Evolutionary conservation across 2,113 vertebrate species (phyloP), one percentile per base, ranked within the genome.

Genomic region (Speoplatyrhinus poulsoni): DNA sequence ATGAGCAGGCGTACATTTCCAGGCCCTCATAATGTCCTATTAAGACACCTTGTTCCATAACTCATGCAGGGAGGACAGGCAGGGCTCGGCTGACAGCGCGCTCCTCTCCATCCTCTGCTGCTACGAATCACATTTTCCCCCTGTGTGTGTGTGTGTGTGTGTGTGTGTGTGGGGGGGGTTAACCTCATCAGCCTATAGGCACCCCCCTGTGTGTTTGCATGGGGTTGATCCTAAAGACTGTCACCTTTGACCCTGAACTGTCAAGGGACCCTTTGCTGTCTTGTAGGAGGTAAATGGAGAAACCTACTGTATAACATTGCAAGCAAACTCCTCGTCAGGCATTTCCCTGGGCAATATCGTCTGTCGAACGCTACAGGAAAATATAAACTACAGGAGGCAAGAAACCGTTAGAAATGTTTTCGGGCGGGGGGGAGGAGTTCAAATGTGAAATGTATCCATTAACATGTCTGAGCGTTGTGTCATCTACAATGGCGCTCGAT

Each of bases 41-140:
- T 78, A 72, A 64, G 76, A 69, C 69, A 68, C 61, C 71, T 70
- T 16, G 73, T 77, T 61, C 70, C 69, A 76, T 82, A 82, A 83
- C 70, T 79, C 76, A 77, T 65, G 15, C 4, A 4, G 6, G 57
- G 65, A 83, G 58, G 75, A 77, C 79, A 72, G 71, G 83, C 33
- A 47, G 75, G 80, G 73, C 75, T 67, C 80, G 71, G 86, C 76
- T 78, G 78, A 90, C 77, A 73, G 73, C 66, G 64, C 46, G 13
- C 69, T 72, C 65, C 15, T 64, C 50, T 55, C 70, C 75, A 59
- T 73, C 81, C 70, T 72, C 60, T 67, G 69, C 12, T 53, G 7
- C 15, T 49, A 16, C 13, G 47, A 66, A 65, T 88, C 82, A 83
- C 70, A 80, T 85, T 89, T 89, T 89, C 83, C 87, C 69, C 46